Base-by-base conservation (phyloP, 2,888 invertebrate species). In the Perdita meconis region DNA sequence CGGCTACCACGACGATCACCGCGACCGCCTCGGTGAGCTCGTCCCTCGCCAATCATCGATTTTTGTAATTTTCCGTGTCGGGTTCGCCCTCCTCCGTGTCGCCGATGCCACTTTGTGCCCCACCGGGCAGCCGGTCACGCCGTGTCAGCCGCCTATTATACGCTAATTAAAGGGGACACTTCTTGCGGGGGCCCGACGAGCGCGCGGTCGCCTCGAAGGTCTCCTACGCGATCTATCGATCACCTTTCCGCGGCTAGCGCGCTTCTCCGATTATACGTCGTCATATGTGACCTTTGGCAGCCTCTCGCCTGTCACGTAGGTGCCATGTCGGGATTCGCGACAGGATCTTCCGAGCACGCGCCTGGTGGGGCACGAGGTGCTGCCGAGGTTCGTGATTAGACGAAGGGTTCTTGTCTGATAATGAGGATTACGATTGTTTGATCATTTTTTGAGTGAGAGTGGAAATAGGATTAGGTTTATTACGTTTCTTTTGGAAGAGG, bases 11-110 rank as follows among this genome's bases (percentile, higher is more conserved):
- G 73, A 75, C 78, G 78, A 63, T 79, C 78, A 66, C 74, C 79
- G 76, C 73, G 72, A 77, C 73, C 57, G 70, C 56, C 22, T 71
- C 67, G 19, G 24, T 61, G 36, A 60, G 63, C 22, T 56, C 16
- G 47, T 36, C 61, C 56, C 51, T 60, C 56, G 71, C 73, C 85
- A 80, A 87, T 88, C 84, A 84, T 86, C 87, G 84, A 88, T 88
- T 88, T 88, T 88, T 88, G 76, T 83, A 83, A 88, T 87, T 88
- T 87, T 83, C 83, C 87, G 81, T 80, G 80, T 72, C 60, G 73
- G n/a, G 59, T 44, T 69, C 57, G 66, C 63, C 22, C 47, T 19
- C 19, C 47, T n/a, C n/a, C n/a, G n/a, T 47, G 3, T 47, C 47
- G 19, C 47, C n/a, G 22, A 8, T 3, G 30, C 10, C 19, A 19